Base-by-base conservation (phyloP, 2,888 invertebrate species). In the Andrena praecox region DNA sequence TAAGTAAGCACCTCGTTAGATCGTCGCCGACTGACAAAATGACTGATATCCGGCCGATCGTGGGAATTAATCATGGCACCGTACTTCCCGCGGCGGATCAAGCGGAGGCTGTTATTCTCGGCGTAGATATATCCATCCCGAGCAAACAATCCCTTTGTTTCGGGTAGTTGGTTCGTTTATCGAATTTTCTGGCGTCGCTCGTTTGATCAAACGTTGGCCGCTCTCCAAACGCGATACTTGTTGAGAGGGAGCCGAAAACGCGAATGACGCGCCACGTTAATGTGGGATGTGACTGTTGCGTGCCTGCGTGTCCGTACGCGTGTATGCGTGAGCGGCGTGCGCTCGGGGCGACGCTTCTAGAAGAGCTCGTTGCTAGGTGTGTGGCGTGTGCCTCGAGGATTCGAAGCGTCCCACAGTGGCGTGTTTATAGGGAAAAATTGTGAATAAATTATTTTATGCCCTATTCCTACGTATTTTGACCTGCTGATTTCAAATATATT, bases 151-250 rank as follows among this genome's bases (percentile, higher is more conserved):
- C 35, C 42, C 56, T 48, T 24, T 50, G 52, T 72, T 71, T 68
- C 71, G 48, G 71, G 66, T 54, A 50, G 71, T 72, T 48, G 67
- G 63, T 68, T 50, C 68, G 33, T 80, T 72, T 68, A 63, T 68
- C 67, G 72, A 80, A 72, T 72, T 69, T 72, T 68, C 80, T 42
- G 27, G 50, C 69, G 29, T 50, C 52, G 29, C 33, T 64, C 50
- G 50, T 56, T 50, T 62, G 63, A 73, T 80, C 56, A 56, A 72
- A 63, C 31, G 29, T 68, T 80, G 72, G 80, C 80, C 35, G 7
- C 12, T 1, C 68, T 72, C 80, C 80, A 80, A 80, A 27, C 54
- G 50, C 56, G 59, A 59, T 73, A 73, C 80, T 81, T 73, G 81
- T 80, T 59, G 72, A 68, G 66, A 60, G 56, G 5, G 5, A 2